Conservation (phyloP, 30 jellyfish, hydroid and myxozoan species). For the Turritopsis dohrnii region DNA sequence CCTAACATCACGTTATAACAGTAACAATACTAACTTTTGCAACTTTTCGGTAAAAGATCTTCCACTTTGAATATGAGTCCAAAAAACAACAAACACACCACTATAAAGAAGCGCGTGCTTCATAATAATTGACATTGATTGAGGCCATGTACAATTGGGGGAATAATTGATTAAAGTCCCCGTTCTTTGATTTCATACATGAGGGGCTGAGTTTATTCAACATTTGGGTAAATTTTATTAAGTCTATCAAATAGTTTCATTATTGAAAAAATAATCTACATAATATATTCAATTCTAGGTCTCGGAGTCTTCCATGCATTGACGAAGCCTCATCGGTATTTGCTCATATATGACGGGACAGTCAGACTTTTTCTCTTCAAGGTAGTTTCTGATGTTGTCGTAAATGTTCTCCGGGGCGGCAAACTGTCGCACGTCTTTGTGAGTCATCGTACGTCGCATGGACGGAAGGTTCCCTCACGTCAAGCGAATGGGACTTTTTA, state of each 20-base stretch:
- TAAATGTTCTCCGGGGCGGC: constrained; percentile 15
- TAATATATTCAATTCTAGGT: neutral
- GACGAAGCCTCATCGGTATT: neutral
- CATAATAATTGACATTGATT: too few species aligned
- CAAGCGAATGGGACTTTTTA: neutral
- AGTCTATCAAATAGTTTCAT: neutral
- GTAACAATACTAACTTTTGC: neutral
- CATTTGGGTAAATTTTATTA: neutral
- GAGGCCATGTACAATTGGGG: too few species aligned
- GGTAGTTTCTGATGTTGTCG: constrained; percentile 6
- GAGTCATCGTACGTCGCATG: neutral
- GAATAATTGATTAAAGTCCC: too few species aligned
- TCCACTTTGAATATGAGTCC: too few species aligned
- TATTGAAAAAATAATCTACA: neutral
- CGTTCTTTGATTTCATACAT: too few species aligned
- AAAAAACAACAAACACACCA: too few species aligned
- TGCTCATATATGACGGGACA: neutral
- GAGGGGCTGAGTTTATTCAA: too few species aligned
- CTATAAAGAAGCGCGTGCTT: too few species aligned
- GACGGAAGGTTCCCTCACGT: neutral
- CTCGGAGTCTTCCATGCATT: neutral
- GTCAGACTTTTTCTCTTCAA: neutral
- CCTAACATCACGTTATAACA: neutral
- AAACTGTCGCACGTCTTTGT: constrained; percentile 2
- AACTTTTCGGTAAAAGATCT: neutral